Base-by-base conservation (phyloP, 2,797 vertebrate species). In the Coracias cyanogaster region DNA sequence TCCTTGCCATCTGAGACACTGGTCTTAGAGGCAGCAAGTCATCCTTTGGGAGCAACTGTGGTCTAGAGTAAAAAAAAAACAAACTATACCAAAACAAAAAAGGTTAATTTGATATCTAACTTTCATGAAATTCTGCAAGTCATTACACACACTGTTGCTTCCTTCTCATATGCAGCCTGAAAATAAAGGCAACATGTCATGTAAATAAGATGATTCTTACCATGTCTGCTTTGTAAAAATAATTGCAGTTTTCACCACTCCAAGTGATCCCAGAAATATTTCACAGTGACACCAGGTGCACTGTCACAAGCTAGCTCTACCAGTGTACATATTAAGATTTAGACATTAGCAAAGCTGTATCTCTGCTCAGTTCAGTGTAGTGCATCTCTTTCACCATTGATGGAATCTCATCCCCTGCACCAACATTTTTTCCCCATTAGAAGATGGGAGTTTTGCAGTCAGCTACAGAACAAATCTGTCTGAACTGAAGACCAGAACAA, bases 41-140 rank as follows among this genome's bases (percentile, higher is more conserved):
- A 2, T 60, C 10, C 1, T 81, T 71, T 67, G 25, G 41, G 81
- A 17, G 41, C 0, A 3, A 24, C 10, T 0, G 1, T 57, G 21
- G 19, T 54, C 7, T 37, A 33, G 9, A 69, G 10, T 24, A 1
- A 24, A 86, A 43, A 74, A 37, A 13, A 57, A 46, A 46, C 31
- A n/a, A 55, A 52, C 37, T 37, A 29, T 12, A 51, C 13, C 15
- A 52, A n/a, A 14, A 16, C 41, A 43, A 43, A 15, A 25, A 18
- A 33, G 28, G 65, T 3, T 51, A 10, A 15, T 20, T n/a, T 8
- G 3, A 7, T 46, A 69, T 14, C 5, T 29, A 46, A 43, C 9
- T 76, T 65, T 21, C n/a, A 39, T 15, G 4, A 84, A 46, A 7
- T 18, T 86, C 37, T 62, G 8, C 2, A 28, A 48, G 26, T 52